phyloP scores from a whole-genome alignment of 2,888 invertebrate species.

The Pyrrhia umbra region DNA sequence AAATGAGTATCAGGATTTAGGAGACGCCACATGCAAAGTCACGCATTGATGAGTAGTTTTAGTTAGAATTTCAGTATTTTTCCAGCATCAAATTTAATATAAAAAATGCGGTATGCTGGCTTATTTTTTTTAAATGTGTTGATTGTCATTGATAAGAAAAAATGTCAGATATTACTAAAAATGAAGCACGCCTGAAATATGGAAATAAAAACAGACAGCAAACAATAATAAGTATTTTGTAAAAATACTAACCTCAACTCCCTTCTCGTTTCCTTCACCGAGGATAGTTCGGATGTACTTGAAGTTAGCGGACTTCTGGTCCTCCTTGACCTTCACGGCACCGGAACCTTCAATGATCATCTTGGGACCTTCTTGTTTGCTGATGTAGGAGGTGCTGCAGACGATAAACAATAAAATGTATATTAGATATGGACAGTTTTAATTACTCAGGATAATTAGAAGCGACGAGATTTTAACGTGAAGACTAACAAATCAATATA shows the following conservation, averaged over 20 bases:
- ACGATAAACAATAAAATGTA: not conserved
- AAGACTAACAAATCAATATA: not conserved
- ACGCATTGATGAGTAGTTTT: too few relatives aligned
- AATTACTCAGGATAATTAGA: too few relatives aligned
- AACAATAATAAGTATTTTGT: not conserved
- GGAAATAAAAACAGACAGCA: not conserved
- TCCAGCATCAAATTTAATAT: too few relatives aligned
- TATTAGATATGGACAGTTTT: slow-evolving; percentile 1
- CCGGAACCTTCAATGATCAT: slow-evolving; percentile 94
- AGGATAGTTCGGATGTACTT: slow-evolving; percentile 92
- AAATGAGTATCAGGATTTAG: not conserved
- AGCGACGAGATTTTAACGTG: too few relatives aligned
- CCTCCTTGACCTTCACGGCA: slow-evolving; percentile 92
- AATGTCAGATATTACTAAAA: not conserved
- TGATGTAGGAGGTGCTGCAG: slow-evolving; percentile 91
- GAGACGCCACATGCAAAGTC: too few relatives aligned
- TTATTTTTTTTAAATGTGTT: too few relatives aligned
- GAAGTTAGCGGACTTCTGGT: slow-evolving; percentile 93
- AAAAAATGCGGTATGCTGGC: too few relatives aligned
- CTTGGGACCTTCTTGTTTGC: slow-evolving; percentile 93
- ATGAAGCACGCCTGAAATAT: too few relatives aligned
- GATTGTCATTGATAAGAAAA: not conserved
- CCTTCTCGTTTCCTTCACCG: slow-evolving; percentile 92
- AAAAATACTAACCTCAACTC: slow-evolving; percentile 86
- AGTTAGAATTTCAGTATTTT: too few relatives aligned